These are phyloP conservation scores for Alectura lathami DNA, from an alignment of 2,113 vertebrate species.

Conservation along the genomic window DNA sequence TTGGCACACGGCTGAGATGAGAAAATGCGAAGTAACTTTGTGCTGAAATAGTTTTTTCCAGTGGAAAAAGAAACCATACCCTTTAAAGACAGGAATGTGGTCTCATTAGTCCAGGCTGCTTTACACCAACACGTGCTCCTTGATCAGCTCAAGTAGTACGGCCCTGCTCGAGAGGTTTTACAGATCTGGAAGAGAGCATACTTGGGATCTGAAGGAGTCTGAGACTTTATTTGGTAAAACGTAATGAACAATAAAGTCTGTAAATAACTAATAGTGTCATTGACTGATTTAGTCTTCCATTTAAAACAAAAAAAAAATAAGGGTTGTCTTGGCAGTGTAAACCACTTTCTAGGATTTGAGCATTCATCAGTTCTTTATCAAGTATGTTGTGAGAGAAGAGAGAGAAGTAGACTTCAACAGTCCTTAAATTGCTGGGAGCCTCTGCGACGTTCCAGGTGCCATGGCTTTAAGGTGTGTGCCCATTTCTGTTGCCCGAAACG, in stretches of 20 bases:
- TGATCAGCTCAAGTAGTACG: neutral
- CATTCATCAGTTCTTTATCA: too few relatives aligned
- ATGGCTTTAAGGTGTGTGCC: neutral
- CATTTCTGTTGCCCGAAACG: neutral
- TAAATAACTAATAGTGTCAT: too few relatives aligned
- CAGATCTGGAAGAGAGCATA: neutral
- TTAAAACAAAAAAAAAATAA: neutral
- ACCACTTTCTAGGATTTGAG: neutral
- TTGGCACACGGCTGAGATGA: neutral
- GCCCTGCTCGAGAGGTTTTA: neutral
- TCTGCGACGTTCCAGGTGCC: fast-evolving
- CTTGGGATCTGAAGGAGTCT: neutral
- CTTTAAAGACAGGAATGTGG: neutral
- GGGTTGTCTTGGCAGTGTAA: neutral
- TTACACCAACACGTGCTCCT: neutral
- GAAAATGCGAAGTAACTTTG: neutral
- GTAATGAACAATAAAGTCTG: too few relatives aligned
- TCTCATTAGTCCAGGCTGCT: neutral
- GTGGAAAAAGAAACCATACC: neutral
- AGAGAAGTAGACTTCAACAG: neutral
- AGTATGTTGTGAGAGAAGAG: neutral
- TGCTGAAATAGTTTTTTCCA: neutral
- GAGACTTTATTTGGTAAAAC: neutral
- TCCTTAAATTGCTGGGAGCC: neutral
- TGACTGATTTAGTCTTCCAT: neutral